Evolutionary conservation across 2,888 invertebrate species (phyloP).

Genomic region (Aleiodes alternator): DNA sequence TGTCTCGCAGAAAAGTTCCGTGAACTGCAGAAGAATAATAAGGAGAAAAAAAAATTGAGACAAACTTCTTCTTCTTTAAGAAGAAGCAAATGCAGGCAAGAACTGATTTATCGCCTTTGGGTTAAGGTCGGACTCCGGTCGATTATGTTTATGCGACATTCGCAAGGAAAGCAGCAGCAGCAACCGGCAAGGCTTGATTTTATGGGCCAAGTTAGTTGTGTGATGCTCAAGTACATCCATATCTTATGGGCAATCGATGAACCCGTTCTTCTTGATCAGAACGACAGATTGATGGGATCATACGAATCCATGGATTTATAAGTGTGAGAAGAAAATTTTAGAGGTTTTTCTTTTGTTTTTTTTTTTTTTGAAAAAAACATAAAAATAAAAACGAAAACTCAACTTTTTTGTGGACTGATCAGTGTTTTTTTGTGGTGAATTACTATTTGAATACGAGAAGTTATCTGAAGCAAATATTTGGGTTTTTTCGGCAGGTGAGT

Average conservation of each 20-base stretch:
- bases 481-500: too few species aligned
- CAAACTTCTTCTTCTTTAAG: neutral
- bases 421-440: too few species aligned
- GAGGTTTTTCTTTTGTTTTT: too few species aligned
- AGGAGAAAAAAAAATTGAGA: neutral
- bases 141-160: constrained; percentile 46
- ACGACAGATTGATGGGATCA: neutral
- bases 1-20: too few species aligned
- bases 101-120: constrained; percentile 38
- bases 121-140: constrained; percentile 23
- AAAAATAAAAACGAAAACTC: too few species aligned
- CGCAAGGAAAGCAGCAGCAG: constrained; percentile 10
- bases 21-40: constrained; percentile 1
- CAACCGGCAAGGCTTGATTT: constrained; percentile 33
- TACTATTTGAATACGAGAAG: too few species aligned
- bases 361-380: too few species aligned
- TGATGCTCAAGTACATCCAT: constrained; percentile 21
- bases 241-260: constrained; percentile 39
- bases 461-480: too few species aligned
- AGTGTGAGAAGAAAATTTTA: neutral
- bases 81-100: too few species aligned
- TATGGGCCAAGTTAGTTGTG: constrained; percentile 34
- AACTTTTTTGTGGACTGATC: neutral
- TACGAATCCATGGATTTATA: neutral
- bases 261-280: constrained; percentile 10